A percentile compares a stretch with the other conserved stretches of the same genome.
phyloP scores from a whole-genome alignment of 1,140 invertebrate genomes.

The Drosophila pandora region DNA sequence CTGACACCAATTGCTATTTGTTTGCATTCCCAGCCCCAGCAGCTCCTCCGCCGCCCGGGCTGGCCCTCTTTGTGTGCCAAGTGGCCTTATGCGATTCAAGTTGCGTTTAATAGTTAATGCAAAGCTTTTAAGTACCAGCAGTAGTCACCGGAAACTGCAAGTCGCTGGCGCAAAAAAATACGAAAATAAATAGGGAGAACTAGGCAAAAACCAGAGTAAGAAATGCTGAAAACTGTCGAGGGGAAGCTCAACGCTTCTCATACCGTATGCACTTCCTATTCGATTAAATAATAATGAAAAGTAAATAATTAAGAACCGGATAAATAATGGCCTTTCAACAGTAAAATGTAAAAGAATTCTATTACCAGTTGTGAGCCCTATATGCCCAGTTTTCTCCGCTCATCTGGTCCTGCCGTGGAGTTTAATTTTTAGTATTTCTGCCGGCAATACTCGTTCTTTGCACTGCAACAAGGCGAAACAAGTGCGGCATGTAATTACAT shows the following conservation, averaged over 20 bases:
- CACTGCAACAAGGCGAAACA: constrained; percentile 48
- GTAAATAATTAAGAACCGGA: too few species aligned
- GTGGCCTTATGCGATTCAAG: constrained; percentile 73
- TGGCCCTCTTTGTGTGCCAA: constrained; percentile 33
- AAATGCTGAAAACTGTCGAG: constrained; percentile 7
- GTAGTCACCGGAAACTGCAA: constrained; percentile 58
- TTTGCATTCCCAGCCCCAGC: constrained; percentile 43
- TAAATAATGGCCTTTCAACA: too few species aligned
- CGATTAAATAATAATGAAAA: background rate
- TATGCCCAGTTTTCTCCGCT: constrained; percentile 24
- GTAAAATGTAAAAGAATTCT: background rate
- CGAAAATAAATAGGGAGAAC: constrained; percentile 21
- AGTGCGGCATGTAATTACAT: constrained; percentile 68
- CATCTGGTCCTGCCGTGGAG: constrained; percentile 46
- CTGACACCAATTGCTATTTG: constrained; percentile 75
- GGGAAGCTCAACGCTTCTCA: background rate
- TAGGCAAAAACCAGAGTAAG: constrained; percentile 13
- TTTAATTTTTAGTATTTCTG: constrained; percentile 58
- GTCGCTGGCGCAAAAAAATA: constrained; percentile 15
- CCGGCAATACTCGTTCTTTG: constrained; percentile 30
- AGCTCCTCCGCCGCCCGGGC: background rate
- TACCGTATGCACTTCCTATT: constrained; percentile 4
- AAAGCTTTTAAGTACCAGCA: constrained; percentile 74
- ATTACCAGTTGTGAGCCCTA: background rate
- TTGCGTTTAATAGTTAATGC: constrained; percentile 79